phyloP scores from a whole-genome alignment of 2,113 vertebrate genomes.

The Nothocercus julius region DNA sequence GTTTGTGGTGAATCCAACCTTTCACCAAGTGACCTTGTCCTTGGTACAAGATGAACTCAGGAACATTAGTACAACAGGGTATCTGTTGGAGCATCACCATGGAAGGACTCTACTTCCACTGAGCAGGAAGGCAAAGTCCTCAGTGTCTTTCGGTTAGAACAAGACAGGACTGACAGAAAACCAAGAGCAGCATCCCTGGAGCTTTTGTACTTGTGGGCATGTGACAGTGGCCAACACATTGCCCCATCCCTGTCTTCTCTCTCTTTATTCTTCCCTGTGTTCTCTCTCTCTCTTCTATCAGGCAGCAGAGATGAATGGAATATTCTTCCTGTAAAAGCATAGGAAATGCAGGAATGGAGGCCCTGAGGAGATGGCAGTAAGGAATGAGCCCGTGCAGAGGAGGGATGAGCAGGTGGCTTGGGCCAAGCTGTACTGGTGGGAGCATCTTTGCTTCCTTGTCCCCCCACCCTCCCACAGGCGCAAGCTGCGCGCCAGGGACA shows the following conservation, averaged over 20 bases:
- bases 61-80: not conserved
- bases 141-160: not conserved
- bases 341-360: not conserved
- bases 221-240: not conserved
- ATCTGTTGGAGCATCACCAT: rapidly evolving
- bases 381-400: not conserved
- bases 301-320: rapidly evolving
- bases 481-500: not conserved
- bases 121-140: not conserved
- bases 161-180: not conserved
- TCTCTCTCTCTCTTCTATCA: not conserved
- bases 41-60: not conserved
- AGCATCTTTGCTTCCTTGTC: not conserved
- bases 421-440: not conserved
- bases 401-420: not conserved
- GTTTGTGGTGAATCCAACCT: not conserved
- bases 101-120: not conserved
- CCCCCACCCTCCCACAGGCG: rapidly evolving
- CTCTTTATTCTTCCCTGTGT: not conserved
- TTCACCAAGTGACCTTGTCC: not conserved
- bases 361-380: not conserved
- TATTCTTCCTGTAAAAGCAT: not conserved
- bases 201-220: not conserved
- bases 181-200: not conserved
- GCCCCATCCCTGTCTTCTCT: not conserved